Evolutionary conservation across 1,140 invertebrate species (phyloP).

Genomic region (Pectinophora gossypiella): DNA sequence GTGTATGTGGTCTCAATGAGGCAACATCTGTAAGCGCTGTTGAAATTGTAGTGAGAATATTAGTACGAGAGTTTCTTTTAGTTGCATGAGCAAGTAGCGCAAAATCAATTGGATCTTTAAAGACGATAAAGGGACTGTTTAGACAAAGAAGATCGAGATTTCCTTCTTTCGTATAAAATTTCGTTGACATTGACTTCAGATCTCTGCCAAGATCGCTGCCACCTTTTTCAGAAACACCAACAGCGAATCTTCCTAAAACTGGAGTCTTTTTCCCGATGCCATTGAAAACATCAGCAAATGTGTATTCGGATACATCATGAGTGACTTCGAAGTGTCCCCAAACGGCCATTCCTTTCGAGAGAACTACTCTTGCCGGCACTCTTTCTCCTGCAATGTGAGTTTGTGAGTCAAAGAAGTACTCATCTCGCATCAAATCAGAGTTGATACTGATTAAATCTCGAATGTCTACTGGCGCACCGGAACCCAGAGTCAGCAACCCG

Average conservation of each 20-base stretch:
- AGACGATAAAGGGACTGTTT: slow-evolving; percentile 83
- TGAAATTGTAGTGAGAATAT: slow-evolving; percentile 81
- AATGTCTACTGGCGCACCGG: slow-evolving; percentile 84
- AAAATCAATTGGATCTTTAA: slow-evolving; percentile 81
- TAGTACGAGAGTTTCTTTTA: slow-evolving; percentile 82
- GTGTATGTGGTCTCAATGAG: slow-evolving; percentile 84
- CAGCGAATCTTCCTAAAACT: slow-evolving; percentile 81
- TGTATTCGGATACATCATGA: slow-evolving; percentile 90
- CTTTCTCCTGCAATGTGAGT: slow-evolving; percentile 91
- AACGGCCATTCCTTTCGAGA: slow-evolving; percentile 93
- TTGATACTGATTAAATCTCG: slow-evolving; percentile 77
- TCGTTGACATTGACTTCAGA: slow-evolving; percentile 81
- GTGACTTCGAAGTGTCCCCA: slow-evolving; percentile 96
- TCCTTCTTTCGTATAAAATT: slow-evolving; percentile 85
- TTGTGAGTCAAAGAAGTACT: slow-evolving; percentile 88
- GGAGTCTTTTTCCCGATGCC: slow-evolving; percentile 89
- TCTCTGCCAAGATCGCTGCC: slow-evolving; percentile 85
- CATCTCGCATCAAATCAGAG: slow-evolving; percentile 83
- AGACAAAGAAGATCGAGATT: slow-evolving; percentile 84
- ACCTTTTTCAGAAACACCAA: slow-evolving; percentile 88
- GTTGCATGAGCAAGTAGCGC: slow-evolving; percentile 75
- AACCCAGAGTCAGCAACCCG: slow-evolving; percentile 78
- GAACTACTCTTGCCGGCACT: slow-evolving; percentile 94
- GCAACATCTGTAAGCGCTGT: slow-evolving; percentile 86
- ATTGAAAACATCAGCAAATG: slow-evolving; percentile 88